Percentiles rank a stretch among this genome's conserved stretches.
Conservation (phyloP, 2,797 vertebrate species). For the Australoheros facetus region DNA sequence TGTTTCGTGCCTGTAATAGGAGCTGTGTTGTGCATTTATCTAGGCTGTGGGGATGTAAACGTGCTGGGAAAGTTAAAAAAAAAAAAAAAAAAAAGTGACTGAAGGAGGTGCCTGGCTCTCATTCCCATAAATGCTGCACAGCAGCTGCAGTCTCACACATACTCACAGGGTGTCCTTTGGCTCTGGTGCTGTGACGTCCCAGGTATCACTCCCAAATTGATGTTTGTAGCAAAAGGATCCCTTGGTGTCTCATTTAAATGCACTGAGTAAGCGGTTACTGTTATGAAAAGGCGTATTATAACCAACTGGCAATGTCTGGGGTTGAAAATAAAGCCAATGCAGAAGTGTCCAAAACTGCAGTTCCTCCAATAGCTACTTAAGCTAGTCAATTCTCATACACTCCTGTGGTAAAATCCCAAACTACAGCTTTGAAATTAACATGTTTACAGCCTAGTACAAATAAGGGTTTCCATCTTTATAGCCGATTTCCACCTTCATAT, state of each 20-base stretch:
- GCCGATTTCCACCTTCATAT: no score
- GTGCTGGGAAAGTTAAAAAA: neutral
- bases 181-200: neutral
- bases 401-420: neutral
- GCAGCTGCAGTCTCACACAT: neutral
- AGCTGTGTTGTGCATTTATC: constrained; percentile 6
- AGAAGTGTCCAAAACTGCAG: neutral
- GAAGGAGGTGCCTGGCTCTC: neutral
- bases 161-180: neutral
- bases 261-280: neutral
- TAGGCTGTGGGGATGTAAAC: constrained; percentile 1
- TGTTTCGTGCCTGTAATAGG: constrained; percentile 22
- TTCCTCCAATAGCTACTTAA: neutral
- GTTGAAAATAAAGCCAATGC: neutral
- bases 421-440: neutral
- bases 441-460: neutral
- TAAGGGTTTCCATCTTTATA: no score
- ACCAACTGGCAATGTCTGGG: neutral
- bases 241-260: neutral
- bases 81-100: neutral
- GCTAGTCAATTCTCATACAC: neutral
- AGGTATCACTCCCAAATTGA: neutral
- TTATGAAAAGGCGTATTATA: neutral
- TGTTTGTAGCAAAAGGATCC: neutral
- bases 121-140: neutral